Percentiles rank a stretch among this genome's conserved stretches.
phyloP scores from a whole-genome alignment of 2,113 vertebrate genomes.

The Sisor rabdophorus region DNA sequence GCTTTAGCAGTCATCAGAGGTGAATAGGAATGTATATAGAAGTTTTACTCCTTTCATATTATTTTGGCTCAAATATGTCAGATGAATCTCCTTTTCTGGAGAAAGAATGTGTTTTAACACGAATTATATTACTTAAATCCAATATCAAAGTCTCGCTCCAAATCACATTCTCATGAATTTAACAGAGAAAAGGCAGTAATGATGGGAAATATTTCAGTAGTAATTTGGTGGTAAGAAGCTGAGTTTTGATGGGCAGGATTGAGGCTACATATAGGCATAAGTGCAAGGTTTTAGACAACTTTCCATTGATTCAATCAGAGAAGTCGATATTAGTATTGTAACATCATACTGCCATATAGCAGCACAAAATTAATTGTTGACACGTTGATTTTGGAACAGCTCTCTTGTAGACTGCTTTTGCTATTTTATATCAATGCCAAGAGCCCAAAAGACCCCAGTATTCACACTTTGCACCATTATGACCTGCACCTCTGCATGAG shows the following conservation, averaged over 20 bases:
- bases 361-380: neutral
- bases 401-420: neutral
- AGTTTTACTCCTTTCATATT: slow-evolving; percentile 20
- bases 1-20: slow-evolving; percentile 17
- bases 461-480: neutral
- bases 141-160: slow-evolving; percentile 11
- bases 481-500: neutral
- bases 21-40: slow-evolving; percentile 31
- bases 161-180: slow-evolving; percentile 22
- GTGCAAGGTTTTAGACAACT: neutral
- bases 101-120: slow-evolving; percentile 7
- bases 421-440: neutral
- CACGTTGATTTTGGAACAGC: slow-evolving; percentile 11
- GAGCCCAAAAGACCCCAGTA: neutral
- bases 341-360: neutral
- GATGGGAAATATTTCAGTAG: slow-evolving; percentile 11
- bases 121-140: slow-evolving; percentile 6
- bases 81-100: slow-evolving; percentile 17
- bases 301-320: slow-evolving; percentile 6
- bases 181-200: slow-evolving; percentile 19
- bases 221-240: slow-evolving; percentile 4
- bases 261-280: neutral
- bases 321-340: slow-evolving; percentile 10
- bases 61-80: slow-evolving; percentile 1
- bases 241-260: slow-evolving; percentile 13